Evolutionary conservation across 2,797 vertebrate species (phyloP).

Genomic region (Centroberyx gerrardi): DNA sequence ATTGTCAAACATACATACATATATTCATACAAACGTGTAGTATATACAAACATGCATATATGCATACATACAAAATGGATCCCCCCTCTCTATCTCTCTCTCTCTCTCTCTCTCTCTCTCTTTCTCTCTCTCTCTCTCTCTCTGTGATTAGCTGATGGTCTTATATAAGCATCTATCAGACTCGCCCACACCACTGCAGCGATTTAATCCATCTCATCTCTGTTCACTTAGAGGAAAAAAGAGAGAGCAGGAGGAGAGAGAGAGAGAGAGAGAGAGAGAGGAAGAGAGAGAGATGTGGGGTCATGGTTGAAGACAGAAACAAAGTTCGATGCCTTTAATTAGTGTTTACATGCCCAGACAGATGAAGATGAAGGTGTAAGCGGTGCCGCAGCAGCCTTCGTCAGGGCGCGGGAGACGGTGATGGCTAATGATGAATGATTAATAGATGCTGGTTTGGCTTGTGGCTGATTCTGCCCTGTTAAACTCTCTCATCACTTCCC

Average conservation of each 20-base stretch:
- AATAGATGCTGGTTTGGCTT: conserved; percentile 60
- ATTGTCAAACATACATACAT: not conserved
- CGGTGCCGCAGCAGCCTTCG: conserved; percentile 7
- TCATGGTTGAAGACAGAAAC: conserved; percentile 49
- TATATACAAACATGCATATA: not conserved
- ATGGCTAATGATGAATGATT: conserved; percentile 68
- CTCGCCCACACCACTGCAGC: conserved; percentile 71
- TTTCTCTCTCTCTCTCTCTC: conserved; percentile 34
- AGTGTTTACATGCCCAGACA: conserved; percentile 55
- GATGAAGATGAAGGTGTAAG: conserved; percentile 53
- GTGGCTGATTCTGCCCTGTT: conserved; percentile 56
- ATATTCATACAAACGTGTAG: not conserved
- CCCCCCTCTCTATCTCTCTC: conserved; percentile 7
- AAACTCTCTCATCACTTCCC: conserved; percentile 47
- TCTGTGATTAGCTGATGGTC: conserved; percentile 67
- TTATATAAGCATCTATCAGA: conserved; percentile 69
- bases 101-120: conserved; percentile 39
- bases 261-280: conserved; percentile 20
- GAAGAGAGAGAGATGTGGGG: conserved; percentile 15
- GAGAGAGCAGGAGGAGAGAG: conserved; percentile 46
- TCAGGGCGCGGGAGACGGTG: conserved; percentile 34
- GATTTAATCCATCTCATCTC: conserved; percentile 50
- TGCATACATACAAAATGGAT: conserved; percentile 4
- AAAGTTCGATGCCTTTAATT: conserved; percentile 65
- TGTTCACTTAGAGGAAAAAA: conserved; percentile 47